Evolutionary conservation across 2,797 vertebrate species (phyloP), one percentile per base, ranked within the genome.

Genomic region (Mormyrops boulengeri): DNA sequence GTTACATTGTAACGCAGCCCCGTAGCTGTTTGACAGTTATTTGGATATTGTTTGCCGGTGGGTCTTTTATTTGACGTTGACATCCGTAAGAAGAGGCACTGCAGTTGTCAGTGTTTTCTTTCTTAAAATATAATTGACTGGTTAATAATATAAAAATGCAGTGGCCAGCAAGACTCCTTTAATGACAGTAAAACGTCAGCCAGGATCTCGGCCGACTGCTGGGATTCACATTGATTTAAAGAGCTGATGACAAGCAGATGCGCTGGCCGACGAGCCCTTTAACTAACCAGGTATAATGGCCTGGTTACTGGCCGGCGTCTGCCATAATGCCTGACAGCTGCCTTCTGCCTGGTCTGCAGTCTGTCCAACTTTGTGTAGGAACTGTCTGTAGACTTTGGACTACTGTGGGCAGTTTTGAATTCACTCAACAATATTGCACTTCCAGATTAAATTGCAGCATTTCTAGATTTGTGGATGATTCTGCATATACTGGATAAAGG

Each of bases 61-160:
- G 34, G 73, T 80, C 26, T 88, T 14, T 88, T 73, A 22, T 52
- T 14, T 88, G 14, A 50, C 4, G 12, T 66, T 88, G 30, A 66
- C 38, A n/a, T 41, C 6, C 11, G 26, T 19, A 14, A 49, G 44
- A 17, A 73, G 44, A 34, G 4, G 3, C 1, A 11, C 12, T 4
- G 47, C 41, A 30, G n/a, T 73, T 82, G 88, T 82, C 50, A 55
- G n/a, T 82, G 34, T n/a, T 53, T 77, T 47, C 55, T 87, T 87
- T 30, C 99, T 98, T 95, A 30, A 30, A 69, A 69, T 69, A 12
- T 69, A 69, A 69, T 30, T 69, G 11, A 69, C 30, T 34, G 11
- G 30, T 69, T 69, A 34, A 69, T 38, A 19, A 44, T 77, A 77
- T 80, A 44, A 7, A 77, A 80, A 80, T 44, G 38, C 38, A 80